Conservation (phyloP, 2,888 invertebrate species). For the Drosophila ustulata region DNA sequence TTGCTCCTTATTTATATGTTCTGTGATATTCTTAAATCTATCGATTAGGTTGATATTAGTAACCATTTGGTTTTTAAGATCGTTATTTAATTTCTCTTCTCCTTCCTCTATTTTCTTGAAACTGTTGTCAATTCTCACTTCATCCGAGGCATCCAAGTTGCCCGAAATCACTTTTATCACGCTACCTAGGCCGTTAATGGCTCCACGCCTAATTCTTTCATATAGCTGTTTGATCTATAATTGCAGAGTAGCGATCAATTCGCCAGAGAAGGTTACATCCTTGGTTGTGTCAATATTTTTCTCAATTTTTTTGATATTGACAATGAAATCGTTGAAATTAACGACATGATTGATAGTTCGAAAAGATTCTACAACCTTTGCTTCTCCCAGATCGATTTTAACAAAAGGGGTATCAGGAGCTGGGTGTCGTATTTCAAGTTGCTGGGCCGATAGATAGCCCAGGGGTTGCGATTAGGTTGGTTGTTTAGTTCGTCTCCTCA, state of each 20-base stretch:
- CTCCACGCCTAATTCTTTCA: not conserved
- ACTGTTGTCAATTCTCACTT: too few relatives aligned
- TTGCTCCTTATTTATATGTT: too few relatives aligned
- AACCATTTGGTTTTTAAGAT: not conserved
- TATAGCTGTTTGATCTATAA: not conserved
- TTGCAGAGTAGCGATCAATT: not conserved
- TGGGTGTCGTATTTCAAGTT: not conserved
- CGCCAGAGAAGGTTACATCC: not conserved
- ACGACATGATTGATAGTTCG: not conserved
- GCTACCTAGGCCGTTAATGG: not conserved
- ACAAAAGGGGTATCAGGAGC: not conserved
- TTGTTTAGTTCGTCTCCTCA: not conserved
- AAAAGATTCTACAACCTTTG: not conserved
- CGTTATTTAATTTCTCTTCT: not conserved
- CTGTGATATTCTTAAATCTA: too few relatives aligned
- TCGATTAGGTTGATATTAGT: not conserved
- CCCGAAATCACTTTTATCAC: not conserved
- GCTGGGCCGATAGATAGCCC: not conserved
- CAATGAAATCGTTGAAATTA: not conserved
- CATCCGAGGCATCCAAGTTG: constrained; percentile 1
- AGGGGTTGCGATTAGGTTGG: not conserved
- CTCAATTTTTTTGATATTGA: constrained; percentile 1
- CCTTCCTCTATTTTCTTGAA: too few relatives aligned
- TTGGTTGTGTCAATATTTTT: not conserved
- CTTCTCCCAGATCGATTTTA: not conserved